Evolutionary conservation across 2,797 vertebrate genomes (phyloP).

Genomic region (Macroramphosus scolopax): DNA sequence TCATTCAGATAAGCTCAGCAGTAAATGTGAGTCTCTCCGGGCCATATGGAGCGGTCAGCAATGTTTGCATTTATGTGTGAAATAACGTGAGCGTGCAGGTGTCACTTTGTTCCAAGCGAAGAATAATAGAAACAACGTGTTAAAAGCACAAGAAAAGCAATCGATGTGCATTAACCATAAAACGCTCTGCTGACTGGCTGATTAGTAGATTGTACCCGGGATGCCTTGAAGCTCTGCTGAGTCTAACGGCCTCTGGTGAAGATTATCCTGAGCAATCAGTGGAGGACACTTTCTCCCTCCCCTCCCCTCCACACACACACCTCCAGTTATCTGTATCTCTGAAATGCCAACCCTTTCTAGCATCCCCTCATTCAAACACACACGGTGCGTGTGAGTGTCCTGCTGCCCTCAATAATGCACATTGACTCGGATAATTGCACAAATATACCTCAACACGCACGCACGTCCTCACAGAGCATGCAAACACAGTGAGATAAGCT

Average conservation of each 20-base stretch:
- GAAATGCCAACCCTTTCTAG: background rate
- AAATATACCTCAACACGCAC: background rate
- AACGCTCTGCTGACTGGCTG: slow-evolving; percentile 8
- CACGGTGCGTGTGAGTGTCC: slow-evolving; percentile 5
- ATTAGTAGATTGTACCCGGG: background rate
- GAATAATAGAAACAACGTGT: background rate
- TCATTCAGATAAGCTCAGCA: slow-evolving; percentile 40
- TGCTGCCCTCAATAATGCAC: slow-evolving; percentile 7
- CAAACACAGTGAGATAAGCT: background rate
- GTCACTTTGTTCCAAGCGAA: too few relatives aligned
- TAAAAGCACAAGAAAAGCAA: background rate
- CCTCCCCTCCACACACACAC: background rate
- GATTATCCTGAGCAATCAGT: background rate
- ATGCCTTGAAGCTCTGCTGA: too few relatives aligned
- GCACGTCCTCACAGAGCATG: background rate
- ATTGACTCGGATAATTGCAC: background rate
- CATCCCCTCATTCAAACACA: slow-evolving; percentile 1
- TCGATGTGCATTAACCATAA: background rate
- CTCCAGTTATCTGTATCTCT: background rate
- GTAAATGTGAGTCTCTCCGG: background rate
- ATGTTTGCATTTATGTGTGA: background rate
- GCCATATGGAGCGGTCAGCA: background rate
- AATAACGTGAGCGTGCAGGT: slow-evolving; percentile 1
- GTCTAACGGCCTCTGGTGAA: too few relatives aligned
- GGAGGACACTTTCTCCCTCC: background rate